Evolutionary conservation across 2,113 vertebrate genomes (phyloP).

Genomic region (Antennarius striatus): DNA sequence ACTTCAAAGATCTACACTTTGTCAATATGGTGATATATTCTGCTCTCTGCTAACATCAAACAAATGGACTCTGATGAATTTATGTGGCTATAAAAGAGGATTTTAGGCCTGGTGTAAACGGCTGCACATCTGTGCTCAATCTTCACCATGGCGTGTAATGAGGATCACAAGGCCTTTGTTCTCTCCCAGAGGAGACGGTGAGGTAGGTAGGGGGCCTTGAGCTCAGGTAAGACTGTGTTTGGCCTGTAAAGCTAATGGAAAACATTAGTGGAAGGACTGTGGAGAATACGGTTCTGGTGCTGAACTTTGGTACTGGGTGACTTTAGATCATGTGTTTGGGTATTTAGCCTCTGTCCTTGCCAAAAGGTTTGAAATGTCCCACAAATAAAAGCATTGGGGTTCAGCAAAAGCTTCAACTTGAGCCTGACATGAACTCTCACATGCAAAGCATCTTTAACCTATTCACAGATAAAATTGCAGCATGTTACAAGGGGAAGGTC

Average conservation of each 20-base stretch:
- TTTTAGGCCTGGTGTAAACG: conserved; percentile 55
- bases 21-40: conserved; percentile 42
- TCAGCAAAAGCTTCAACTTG: background rate
- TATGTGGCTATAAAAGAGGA: conserved; percentile 71
- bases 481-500: conserved; percentile 19
- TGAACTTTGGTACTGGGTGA: conserved; percentile 3
- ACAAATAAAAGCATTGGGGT: conserved; percentile 9
- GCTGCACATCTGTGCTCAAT: conserved; percentile 77
- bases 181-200: conserved; percentile 41
- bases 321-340: conserved; percentile 33
- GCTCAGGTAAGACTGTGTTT: conserved; percentile 48
- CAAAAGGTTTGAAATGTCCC: conserved; percentile 20
- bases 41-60: conserved; percentile 67
- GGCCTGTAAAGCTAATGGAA: conserved; percentile 53
- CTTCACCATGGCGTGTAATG: conserved; percentile 61
- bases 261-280: conserved; percentile 39
- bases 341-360: conserved; percentile 5
- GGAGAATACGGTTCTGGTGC: conserved; percentile 17
- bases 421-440: background rate
- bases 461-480: background rate
- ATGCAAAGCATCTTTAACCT: background rate
- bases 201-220: conserved; percentile 55
- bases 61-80: conserved; percentile 62
- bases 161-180: conserved; percentile 73
- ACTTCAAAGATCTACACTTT: conserved; percentile 61